Base-by-base conservation (phyloP, 2,797 vertebrate species). In the Odontamblyopus lacepedii region DNA sequence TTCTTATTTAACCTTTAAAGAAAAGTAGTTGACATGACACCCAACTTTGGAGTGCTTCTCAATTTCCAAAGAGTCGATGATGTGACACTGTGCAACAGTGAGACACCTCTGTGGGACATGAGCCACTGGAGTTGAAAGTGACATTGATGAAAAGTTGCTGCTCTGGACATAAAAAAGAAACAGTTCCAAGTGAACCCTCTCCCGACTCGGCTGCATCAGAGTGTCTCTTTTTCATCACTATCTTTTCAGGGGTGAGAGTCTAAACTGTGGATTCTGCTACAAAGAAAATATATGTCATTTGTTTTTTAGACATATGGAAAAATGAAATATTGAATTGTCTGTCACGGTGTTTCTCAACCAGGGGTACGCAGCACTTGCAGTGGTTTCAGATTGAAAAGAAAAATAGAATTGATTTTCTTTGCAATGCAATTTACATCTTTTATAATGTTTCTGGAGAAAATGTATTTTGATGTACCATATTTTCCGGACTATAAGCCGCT, bases 51-150 rank as follows among this genome's bases (percentile, higher is more conserved):
- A 60, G 27, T 29, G 26, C 57, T 60, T 16, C 27, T 60, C 57
- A 13, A 6, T 60, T 29, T 60, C 26, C 27, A 60, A 60, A 60
- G 27, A 29, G 12, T 60, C 13, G 13, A 60, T 29, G 27, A 60
- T 29, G 57, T 60, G 57, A 60, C 57, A 29, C 23, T 59, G 56
- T 59, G 26, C 11, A 59, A 59, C 56, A 27, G 23, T 26, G 56
- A 15, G 56, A 59, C 26, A 59, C 56, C 23, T 59, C 56, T 12
- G 26, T 6, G 23, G 56, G 56, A 59, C 56, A 59, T 23, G 56
- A 59, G 56, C 26, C 26, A 59, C 56, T 59, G 56, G 23, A 59
- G 56, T 59, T 59, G 23, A 59, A 59, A 59, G 56, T 26, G 56
- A 59, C 56, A 59, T 12, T 59, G 56, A 59, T 59, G 56, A 59